Conservation (phyloP, 1,140 invertebrate genomes). For the Cyclargus thomasi region DNA sequence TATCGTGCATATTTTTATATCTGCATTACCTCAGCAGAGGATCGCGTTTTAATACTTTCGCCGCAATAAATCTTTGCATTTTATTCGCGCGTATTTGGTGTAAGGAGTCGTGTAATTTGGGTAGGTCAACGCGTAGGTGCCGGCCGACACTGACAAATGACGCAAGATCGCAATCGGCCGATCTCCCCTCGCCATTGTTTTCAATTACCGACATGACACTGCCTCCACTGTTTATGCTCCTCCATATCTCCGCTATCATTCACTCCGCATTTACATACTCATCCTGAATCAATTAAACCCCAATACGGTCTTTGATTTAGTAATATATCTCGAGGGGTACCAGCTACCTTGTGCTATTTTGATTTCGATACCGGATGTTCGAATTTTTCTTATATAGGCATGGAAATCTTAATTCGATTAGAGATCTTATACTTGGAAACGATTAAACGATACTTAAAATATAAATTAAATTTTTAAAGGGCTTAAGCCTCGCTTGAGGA, state of each 20-base stretch:
- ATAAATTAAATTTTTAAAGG: constrained; percentile 9
- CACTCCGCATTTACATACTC: constrained; percentile 55
- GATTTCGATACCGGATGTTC: not conserved
- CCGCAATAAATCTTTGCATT: not conserved
- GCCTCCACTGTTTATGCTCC: constrained; percentile 61
- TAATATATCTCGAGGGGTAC: not conserved
- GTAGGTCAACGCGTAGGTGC: constrained; percentile 58
- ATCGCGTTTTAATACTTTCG: not conserved
- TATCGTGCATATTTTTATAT: not conserved
- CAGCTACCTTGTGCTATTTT: not conserved
- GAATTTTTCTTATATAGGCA: not conserved
- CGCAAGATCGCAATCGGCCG: constrained; percentile 67
- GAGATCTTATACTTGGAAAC: not conserved
- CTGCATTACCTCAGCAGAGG: not conserved
- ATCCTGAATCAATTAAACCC: constrained; percentile 16
- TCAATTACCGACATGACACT: constrained; percentile 72
- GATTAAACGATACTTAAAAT: not conserved
- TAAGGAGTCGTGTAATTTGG: constrained; percentile 49
- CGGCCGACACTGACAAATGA: constrained; percentile 70
- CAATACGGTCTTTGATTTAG: not conserved
- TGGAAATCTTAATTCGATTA: not conserved
- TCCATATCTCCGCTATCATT: constrained; percentile 62
- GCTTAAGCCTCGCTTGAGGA: not conserved
- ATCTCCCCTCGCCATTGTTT: constrained; percentile 68
- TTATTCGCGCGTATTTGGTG: constrained; percentile 6